Evolutionary conservation across 2,113 vertebrate genomes (phyloP).

Genomic region (Porphyrio hochstetteri): DNA sequence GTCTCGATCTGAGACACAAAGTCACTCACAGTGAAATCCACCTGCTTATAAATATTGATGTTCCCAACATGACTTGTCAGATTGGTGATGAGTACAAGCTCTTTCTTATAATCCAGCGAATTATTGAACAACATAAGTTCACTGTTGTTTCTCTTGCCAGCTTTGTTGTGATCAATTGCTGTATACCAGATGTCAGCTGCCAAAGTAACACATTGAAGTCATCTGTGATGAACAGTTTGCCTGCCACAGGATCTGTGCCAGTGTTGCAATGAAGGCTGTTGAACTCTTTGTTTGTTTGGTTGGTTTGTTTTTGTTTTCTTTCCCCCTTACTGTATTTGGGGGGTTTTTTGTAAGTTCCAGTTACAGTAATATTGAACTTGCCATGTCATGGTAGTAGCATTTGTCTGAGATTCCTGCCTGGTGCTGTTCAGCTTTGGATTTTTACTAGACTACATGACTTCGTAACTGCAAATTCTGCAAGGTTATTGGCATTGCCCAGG

Average conservation of each 20-base stretch:
- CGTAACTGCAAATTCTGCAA: neutral
- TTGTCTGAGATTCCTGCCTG: neutral
- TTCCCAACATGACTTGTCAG: slow-evolving; percentile 58
- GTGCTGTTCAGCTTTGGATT: neutral
- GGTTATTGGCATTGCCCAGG: neutral
- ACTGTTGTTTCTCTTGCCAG: slow-evolving; percentile 56
- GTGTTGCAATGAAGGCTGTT: neutral
- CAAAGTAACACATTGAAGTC: slow-evolving; percentile 49
- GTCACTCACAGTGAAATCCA: slow-evolving; percentile 48
- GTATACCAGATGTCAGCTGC: slow-evolving; percentile 63
- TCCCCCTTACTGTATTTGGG: neutral
- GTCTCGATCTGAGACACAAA: slow-evolving; percentile 47
- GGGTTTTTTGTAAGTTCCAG: neutral
- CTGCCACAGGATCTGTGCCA: slow-evolving; percentile 30
- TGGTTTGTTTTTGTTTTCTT: neutral
- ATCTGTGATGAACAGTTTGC: slow-evolving; percentile 57
- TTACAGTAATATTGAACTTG: neutral
- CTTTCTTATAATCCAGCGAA: slow-evolving; percentile 59
- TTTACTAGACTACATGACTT: neutral
- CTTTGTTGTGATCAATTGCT: slow-evolving; percentile 59
- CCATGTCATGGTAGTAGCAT: accelerated
- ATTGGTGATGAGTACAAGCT: slow-evolving; percentile 53
- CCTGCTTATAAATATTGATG: slow-evolving; percentile 69
- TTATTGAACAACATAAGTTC: slow-evolving; percentile 58
- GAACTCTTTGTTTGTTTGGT: neutral